These are phyloP conservation scores for Alsophila aescularia DNA, from an alignment of 2,888 invertebrate genomes.

Conservation along the genomic window DNA sequence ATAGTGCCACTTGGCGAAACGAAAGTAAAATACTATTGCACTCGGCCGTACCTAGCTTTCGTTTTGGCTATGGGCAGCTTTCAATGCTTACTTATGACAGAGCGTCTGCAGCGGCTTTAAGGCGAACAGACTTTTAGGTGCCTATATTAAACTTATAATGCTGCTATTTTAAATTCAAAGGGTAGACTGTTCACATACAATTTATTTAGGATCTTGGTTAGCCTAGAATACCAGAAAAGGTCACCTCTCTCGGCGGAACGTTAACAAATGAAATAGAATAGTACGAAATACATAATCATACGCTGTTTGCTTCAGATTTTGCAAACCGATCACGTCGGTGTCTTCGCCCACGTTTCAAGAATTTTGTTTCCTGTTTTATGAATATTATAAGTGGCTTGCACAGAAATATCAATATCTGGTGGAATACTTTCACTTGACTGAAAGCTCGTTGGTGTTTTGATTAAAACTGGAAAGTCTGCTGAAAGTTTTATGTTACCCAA, in stretches of 20 bases:
- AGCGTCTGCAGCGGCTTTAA: conserved; percentile 1
- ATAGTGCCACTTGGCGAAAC: conserved; percentile 10
- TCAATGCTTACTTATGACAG: conserved; percentile 10
- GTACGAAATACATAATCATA: not conserved
- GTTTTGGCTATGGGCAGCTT: conserved; percentile 17
- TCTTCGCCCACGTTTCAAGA: not conserved
- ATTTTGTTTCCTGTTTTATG: not conserved
- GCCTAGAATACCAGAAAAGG: not conserved
- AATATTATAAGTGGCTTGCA: not conserved
- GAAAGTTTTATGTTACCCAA: no score
- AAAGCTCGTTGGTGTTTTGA: no score
- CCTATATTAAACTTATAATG: not conserved
- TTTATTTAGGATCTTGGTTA: no score
- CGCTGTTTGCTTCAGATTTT: conserved; percentile 2
- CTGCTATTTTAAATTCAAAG: no score
- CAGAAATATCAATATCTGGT: not conserved
- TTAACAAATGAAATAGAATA: not conserved
- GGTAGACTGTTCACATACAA: no score
- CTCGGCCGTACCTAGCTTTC: conserved; percentile 4
- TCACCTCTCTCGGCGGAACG: not conserved
- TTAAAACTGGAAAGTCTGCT: no score
- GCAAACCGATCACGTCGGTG: not conserved
- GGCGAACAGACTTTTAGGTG: not conserved
- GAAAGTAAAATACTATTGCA: conserved; percentile 10
- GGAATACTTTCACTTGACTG: not conserved